Evolutionary conservation across 2,888 invertebrate species (phyloP).

Genomic region (Timema podura): DNA sequence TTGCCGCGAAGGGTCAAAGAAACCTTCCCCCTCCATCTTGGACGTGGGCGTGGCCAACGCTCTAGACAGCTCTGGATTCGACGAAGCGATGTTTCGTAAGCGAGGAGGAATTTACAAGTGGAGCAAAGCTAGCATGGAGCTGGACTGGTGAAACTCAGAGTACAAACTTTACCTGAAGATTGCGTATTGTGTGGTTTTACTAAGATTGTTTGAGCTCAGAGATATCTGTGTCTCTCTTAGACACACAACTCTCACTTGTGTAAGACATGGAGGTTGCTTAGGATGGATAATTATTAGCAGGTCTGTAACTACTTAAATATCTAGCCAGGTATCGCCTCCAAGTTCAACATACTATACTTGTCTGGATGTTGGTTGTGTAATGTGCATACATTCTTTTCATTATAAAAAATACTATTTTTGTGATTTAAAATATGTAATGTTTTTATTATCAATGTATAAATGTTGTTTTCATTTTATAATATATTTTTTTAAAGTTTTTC

Average conservation of each 20-base stretch:
- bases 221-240: no score
- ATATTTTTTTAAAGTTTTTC: constrained; percentile 5
- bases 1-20: constrained; percentile 45
- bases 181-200: background rate
- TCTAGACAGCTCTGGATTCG: constrained; percentile 48
- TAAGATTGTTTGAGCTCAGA: background rate
- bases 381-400: no score
- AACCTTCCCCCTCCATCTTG: constrained; percentile 48
- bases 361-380: no score
- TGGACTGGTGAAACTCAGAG: constrained; percentile 26
- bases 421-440: no score
- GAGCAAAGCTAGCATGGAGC: constrained; percentile 42
- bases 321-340: no score
- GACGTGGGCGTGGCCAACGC: constrained; percentile 49
- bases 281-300: no score
- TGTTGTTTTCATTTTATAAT: background rate
- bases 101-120: constrained; percentile 51
- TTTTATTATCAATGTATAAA: background rate
- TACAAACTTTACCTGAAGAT: no score
- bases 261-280: no score
- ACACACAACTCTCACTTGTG: no score
- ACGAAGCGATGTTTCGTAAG: constrained; percentile 49
- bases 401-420: no score
- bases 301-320: no score
- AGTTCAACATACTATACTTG: no score